phyloP scores from a whole-genome alignment of 2,888 invertebrate species.

The Scrobipalpa atriplicella region DNA sequence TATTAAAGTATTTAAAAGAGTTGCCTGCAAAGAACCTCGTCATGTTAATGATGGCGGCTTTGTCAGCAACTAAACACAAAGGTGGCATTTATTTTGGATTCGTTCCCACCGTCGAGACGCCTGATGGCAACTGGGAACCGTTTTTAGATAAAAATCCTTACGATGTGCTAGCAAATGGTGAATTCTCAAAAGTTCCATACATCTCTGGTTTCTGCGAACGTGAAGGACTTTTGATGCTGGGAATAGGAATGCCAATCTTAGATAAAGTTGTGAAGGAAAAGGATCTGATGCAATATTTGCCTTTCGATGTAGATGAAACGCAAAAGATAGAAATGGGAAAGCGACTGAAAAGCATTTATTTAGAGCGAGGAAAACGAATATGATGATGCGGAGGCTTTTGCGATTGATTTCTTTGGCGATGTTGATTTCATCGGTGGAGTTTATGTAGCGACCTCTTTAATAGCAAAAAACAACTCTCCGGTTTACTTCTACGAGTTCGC shows the following conservation, averaged over 20 bases:
- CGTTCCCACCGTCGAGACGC: constrained; percentile 69
- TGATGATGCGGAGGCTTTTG: constrained; percentile 62
- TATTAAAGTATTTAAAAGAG: constrained; percentile 61
- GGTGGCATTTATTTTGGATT: constrained; percentile 77
- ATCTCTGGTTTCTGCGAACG: constrained; percentile 75
- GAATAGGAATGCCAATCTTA: constrained; percentile 39
- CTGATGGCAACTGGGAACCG: constrained; percentile 64
- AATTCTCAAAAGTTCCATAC: constrained; percentile 74
- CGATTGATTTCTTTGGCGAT: constrained; percentile 77
- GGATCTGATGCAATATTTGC: constrained; percentile 58
- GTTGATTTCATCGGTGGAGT: constrained; percentile 69
- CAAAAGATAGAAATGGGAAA: constrained; percentile 52
- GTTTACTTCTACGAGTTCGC: too few relatives aligned
- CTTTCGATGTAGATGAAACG: constrained; percentile 52
- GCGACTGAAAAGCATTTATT: constrained; percentile 69
- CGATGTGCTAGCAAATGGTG: constrained; percentile 60
- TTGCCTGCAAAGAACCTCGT: constrained; percentile 61
- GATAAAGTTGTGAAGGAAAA: constrained; percentile 52
- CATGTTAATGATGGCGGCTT: constrained; percentile 50
- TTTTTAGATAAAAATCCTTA: constrained; percentile 73
- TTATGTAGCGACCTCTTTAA: constrained; percentile 56
- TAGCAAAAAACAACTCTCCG: too few relatives aligned
- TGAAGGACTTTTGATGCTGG: constrained; percentile 70
- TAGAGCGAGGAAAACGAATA: constrained; percentile 61
- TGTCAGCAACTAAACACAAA: constrained; percentile 46